Base-by-base conservation (phyloP, 1,140 invertebrate genomes). In the Oscheius sp. region DNA sequence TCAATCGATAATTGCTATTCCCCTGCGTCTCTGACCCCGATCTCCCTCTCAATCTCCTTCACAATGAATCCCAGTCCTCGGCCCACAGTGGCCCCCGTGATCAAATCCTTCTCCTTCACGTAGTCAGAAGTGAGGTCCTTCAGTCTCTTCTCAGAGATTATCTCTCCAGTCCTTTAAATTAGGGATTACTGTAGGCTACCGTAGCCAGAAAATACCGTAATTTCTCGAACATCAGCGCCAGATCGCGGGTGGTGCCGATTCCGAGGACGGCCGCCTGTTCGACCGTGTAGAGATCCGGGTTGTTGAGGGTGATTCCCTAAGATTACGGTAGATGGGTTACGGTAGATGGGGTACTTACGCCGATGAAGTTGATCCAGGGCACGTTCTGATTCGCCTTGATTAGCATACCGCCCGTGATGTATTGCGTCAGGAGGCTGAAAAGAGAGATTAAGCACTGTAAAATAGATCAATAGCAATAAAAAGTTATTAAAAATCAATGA, bases 231-330 rank as follows among this genome's bases (percentile, higher is more conserved):
- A 68, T 18, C 28, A 36, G 7, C 3, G 69, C 74, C 65, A 77
- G 20, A 20, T 74, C 58, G 23, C 75, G 32, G 1, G 68, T 68
- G 13, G 38, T 62, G 32, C 73, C 68, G 38, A 77, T 77, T 55
- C 76, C 76, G 0, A 76, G 34, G 4, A 63, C 68, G 13, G 74
- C 76, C 1, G 61, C 29, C 46, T 77, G 76, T 46, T 77, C 76
- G 18, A 77, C 18, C 10, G 46, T 13, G 31, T 73, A 67, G 26
- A 77, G 68, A n/a, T 77, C 76, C 15, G 76, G 76, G 45, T 77
- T 68, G 38, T 77, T 77, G 34, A 77, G 45, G 7, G 76, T 71
- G 55, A 77, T 76, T 23, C 26, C 63, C 75, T 76, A 32, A 68
- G 70, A 68, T 29, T 26, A 13, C 61, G 61, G 34, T 20, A n/a